Evolutionary conservation across 2,888 invertebrate species (phyloP), one percentile per base, ranked within the genome.

Genomic region (Orgyia antiqua): DNA sequence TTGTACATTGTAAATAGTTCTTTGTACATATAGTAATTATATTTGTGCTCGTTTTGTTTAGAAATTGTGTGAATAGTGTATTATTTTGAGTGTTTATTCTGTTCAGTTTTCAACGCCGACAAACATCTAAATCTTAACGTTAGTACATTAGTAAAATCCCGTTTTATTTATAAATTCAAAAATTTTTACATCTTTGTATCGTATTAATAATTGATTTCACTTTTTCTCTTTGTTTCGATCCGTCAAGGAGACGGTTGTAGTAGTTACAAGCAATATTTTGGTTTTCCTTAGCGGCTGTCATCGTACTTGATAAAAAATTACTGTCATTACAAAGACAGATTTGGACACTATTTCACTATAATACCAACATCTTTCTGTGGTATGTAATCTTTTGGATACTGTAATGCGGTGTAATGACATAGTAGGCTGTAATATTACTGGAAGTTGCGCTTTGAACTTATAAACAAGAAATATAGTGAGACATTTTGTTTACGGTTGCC

Each of bases 21-120:
- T 76, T 88, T 90, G 90, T 90, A 90, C 88, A 91, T 90, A 89
- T 90, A 90, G 90, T 90, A 88, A 84, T 89, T 89, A 89, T 89
- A 89, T 89, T 89, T 89, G 84, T 87, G 88, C 80, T 73, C 71
- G 87, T 87, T 88, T 82, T 87, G 88, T 88, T 88, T 79, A 76
- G 73, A 72, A 78, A 70, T 83, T 87, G 87, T 87, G 89, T 88
- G 88, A 88, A 88, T 88, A 82, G 83, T 87, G 86, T 83, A 79
- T 74, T 76, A 80, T 76, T 89, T 87, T 88, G 82, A 86, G 87
- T 87, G 84, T 84, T 82, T 80, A 77, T 79, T 87, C 83, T 74
- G 79, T 87, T 84, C 79, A 87, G 83, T 87, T 87, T 84, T 86
- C 86, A 89, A 89, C 87, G 89, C 89, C 89, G 89, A 88, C 86